Evolutionary conservation across 1,140 invertebrate species (phyloP).

Genomic region (Brachionus koreanus): DNA sequence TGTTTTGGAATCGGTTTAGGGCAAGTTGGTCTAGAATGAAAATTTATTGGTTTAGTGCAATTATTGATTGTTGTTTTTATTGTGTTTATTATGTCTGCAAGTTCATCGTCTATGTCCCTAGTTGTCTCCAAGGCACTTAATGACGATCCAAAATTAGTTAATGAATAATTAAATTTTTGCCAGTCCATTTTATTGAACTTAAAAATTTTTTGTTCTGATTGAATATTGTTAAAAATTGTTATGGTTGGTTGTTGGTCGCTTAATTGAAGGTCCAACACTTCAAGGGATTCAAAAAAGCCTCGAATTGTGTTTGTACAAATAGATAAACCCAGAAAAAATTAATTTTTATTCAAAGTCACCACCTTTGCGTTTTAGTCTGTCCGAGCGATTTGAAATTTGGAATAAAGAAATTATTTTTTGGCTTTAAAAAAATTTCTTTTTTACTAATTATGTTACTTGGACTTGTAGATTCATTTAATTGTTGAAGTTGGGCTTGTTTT

Average conservation of each 20-base stretch:
- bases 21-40: not conserved
- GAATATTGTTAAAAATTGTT: not conserved
- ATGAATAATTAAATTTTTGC: not conserved
- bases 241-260: not conserved
- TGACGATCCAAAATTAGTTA: not conserved
- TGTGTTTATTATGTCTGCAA: no score
- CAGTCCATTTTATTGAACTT: not conserved
- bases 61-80: not conserved
- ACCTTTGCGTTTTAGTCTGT: no score
- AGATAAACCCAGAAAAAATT: not conserved
- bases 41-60: not conserved
- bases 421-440: no score
- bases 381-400: no score
- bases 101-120: no score
- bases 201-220: not conserved
- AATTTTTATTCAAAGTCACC: no score
- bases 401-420: no score
- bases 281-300: not conserved
- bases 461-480: no score
- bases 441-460: no score
- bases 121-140: no score
- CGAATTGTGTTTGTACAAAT: not conserved
- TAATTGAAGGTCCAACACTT: not conserved
- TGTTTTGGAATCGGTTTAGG: not conserved
- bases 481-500: no score